Evolutionary conservation across 1,140 invertebrate species (phyloP).

Genomic region (Oedothorax gibbosus): DNA sequence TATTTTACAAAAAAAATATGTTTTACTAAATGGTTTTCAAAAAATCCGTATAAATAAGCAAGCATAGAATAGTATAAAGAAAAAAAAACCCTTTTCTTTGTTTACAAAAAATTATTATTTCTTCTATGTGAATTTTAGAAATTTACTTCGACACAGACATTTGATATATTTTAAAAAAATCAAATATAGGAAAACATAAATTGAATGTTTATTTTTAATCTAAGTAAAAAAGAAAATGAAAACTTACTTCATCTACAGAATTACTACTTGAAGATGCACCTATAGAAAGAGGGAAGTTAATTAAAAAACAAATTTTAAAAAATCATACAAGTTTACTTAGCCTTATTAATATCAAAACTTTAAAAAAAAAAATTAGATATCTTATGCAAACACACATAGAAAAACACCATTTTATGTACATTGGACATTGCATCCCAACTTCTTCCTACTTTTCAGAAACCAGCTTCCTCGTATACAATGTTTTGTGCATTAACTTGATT

Average conservation of each 20-base stretch:
- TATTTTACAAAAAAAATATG: neutral
- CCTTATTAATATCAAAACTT: too few relatives aligned
- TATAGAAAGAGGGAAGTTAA: neutral
- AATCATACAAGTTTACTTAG: too few relatives aligned
- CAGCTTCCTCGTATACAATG: too few relatives aligned
- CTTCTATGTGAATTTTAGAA: neutral
- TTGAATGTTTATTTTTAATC: neutral
- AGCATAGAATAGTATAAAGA: neutral
- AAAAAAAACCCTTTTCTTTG: neutral
- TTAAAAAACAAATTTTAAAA: too few relatives aligned
- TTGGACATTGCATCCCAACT: too few relatives aligned
- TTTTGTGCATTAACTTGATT: too few relatives aligned
- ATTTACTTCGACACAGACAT: neutral
- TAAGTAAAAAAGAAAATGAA: neutral
- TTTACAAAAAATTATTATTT: neutral
- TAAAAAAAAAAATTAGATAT: too few relatives aligned
- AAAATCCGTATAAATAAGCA: neutral
- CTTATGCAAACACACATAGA: too few relatives aligned
- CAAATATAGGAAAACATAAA: neutral
- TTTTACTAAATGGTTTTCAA: neutral
- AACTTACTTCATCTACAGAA: conserved; percentile 52
- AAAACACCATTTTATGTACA: too few relatives aligned
- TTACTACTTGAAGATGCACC: conserved; percentile 52
- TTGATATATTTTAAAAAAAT: neutral
- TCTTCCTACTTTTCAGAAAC: too few relatives aligned